Percentiles rank a stretch among this genome's conserved stretches.
Conservation (phyloP, 2,888 invertebrate species). For the Trachelus stipa region DNA sequence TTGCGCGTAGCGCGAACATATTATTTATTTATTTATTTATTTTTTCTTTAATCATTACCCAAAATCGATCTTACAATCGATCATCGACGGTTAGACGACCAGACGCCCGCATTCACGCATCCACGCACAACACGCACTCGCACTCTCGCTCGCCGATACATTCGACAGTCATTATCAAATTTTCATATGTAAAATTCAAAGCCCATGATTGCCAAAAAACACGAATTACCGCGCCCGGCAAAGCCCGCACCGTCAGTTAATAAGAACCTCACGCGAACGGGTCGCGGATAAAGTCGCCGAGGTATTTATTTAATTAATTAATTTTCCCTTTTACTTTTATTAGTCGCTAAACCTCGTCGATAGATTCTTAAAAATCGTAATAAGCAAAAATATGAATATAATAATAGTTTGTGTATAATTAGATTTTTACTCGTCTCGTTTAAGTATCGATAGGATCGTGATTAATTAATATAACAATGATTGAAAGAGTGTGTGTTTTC, state of each 20-base stretch:
- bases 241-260: neutral
- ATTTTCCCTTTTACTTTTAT: slow-evolving; percentile 27
- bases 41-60: too few species aligned
- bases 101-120: too few species aligned
- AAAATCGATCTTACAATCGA: too few species aligned
- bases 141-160: slow-evolving; percentile 9
- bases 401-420: slow-evolving; percentile 59
- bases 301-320: slow-evolving; percentile 10
- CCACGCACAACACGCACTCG: too few species aligned
- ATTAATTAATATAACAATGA: slow-evolving; percentile 62
- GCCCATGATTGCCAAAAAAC: too few species aligned
- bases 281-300: too few species aligned
- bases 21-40: too few species aligned
- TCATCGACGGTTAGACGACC: too few species aligned
- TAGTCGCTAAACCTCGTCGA: slow-evolving; percentile 54
- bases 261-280: too few species aligned
- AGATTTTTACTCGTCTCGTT: slow-evolving; percentile 47
- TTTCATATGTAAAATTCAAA: too few species aligned
- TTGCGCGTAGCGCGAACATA: slow-evolving; percentile 15
- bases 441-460: slow-evolving; percentile 62
- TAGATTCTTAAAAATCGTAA: slow-evolving; percentile 60
- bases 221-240: slow-evolving; percentile 4
- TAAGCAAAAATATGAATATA: slow-evolving; percentile 66
- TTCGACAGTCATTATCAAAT: neutral
- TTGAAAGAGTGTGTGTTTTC: slow-evolving; percentile 55